Evolutionary conservation across 2,888 invertebrate species (phyloP), one percentile per base, ranked within the genome.

Genomic region (Plagiodera versicolora): DNA sequence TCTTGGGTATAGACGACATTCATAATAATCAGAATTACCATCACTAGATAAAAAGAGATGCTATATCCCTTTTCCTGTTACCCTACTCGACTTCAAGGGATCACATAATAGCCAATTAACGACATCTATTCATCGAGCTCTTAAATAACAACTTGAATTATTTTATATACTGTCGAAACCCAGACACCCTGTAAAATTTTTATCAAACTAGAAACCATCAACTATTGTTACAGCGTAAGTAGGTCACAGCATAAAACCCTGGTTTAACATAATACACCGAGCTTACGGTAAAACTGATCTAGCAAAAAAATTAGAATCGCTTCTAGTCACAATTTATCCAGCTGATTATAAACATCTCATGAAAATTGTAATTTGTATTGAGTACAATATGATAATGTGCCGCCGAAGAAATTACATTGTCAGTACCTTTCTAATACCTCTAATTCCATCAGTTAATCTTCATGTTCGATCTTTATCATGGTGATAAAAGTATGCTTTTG

Each of bases 401-500:
- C 35, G 47, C 45, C 58, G 30, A 53, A 53, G 48, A 48, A 58
- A 58, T 58, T 53, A 53, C 53, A 39, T 48, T 45, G 46, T 52
- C 48, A 24, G 24, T 17, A 14, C n/a, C 4, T n/a, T n/a, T 11
- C 32, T 48, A 56, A 45, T 57, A 60, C 62, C 56, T 58, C 67
- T 65, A 61, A 65, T 67, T 66, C 60, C 51, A 68, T 60, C 63
- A 56, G 56, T 63, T 62, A 6, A 24, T 24, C 24, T 24, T 24
- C 24, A 61, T 59, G 52, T 56, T 53, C 60, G 58, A 69, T 66
- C 11, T 5, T 17, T 20, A 11, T 18, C 18, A 8, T 20, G 24
- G 24, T 20, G 10, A 20, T 20, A 20, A 8, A 16, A 24, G 3
- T 3, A 24, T 24, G 6, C 3, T 24, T 24, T 24, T 6, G 24